phyloP scores from a whole-genome alignment of 2,888 invertebrate genomes.

The Netelia virgata region DNA sequence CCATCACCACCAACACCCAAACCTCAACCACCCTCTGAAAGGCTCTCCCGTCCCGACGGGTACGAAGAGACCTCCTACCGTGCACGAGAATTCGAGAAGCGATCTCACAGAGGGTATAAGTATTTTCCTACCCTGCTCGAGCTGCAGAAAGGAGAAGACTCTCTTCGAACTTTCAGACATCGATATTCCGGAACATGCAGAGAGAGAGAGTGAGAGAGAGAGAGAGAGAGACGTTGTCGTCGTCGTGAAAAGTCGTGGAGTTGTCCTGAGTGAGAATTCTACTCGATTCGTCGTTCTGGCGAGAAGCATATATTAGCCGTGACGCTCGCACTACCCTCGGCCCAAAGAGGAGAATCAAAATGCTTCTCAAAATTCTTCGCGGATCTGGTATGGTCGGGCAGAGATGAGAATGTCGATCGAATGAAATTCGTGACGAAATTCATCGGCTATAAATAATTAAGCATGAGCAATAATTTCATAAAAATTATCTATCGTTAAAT shows the following conservation, averaged over 20 bases:
- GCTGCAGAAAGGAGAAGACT: background rate
- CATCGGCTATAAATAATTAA: no score
- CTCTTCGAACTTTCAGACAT: conserved; percentile 38
- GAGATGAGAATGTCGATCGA: background rate
- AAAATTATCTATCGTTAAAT: no score
- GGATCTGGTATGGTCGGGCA: background rate
- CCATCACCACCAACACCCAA: background rate
- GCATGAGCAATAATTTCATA: no score
- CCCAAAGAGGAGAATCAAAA: background rate
- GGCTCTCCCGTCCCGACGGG: background rate
- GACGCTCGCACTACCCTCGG: background rate
- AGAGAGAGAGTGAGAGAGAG: background rate
- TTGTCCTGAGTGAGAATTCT: conserved; percentile 5
- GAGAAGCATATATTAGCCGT: background rate
- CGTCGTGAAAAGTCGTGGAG: conserved; percentile 24
- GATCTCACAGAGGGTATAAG: background rate
- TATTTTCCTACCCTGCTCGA: conserved; percentile 15
- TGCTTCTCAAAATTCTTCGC: background rate
- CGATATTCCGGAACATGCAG: conserved; percentile 37
- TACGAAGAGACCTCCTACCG: background rate
- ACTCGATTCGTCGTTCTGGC: conserved; percentile 1
- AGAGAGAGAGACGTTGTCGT: background rate
- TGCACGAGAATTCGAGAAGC: background rate
- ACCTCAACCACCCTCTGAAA: background rate
- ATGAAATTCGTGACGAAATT: no score